Evolutionary conservation across 1,140 invertebrate species (phyloP).

Genomic region (Paracyclopina nana): DNA sequence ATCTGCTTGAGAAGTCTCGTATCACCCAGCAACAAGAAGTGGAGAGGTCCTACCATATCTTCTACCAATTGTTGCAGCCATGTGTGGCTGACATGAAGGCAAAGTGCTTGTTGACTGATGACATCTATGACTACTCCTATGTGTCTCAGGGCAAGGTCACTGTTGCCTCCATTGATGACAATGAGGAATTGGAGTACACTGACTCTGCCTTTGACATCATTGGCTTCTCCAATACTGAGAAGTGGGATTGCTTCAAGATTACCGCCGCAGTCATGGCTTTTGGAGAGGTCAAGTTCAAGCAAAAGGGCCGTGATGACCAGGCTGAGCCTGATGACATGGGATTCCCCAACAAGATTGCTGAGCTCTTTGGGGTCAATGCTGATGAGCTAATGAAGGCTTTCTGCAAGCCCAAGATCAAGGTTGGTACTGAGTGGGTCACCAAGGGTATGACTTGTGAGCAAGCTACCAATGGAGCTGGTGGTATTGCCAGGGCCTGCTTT

Average conservation of each 20-base stretch:
- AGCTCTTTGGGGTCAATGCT: slow-evolving; percentile 64
- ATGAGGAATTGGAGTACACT: slow-evolving; percentile 46
- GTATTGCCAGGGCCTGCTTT: slow-evolving; percentile 91
- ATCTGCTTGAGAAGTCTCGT: slow-evolving; percentile 31
- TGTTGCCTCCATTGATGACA: slow-evolving; percentile 51
- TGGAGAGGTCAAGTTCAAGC: slow-evolving; percentile 98
- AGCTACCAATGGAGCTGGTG: slow-evolving; percentile 51
- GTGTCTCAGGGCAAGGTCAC: slow-evolving; percentile 53
- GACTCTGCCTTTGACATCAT: slow-evolving; percentile 95
- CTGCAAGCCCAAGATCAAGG: slow-evolving; percentile 94
- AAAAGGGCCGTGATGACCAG: slow-evolving; percentile 97
- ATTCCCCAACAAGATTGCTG: slow-evolving; percentile 14
- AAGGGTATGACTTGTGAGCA: slow-evolving; percentile 91
- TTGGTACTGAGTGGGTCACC: slow-evolving; percentile 96
- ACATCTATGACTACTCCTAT: slow-evolving; percentile 48
- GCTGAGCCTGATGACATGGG: slow-evolving; percentile 42
- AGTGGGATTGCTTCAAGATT: slow-evolving; percentile 88
- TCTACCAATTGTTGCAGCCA: slow-evolving; percentile 18
- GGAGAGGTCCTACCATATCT: slow-evolving; percentile 23
- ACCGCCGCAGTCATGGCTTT: slow-evolving; percentile 95
- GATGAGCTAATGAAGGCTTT: slow-evolving; percentile 85
- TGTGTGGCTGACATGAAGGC: slow-evolving; percentile 35
- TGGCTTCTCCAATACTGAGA: slow-evolving; percentile 88
- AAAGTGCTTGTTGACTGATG: slow-evolving; percentile 54
- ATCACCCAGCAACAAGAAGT: slow-evolving; percentile 28